Evolutionary conservation across 2,797 vertebrate genomes (phyloP), one percentile per base, ranked within the genome.

Genomic region (Myotis planiceps): DNA sequence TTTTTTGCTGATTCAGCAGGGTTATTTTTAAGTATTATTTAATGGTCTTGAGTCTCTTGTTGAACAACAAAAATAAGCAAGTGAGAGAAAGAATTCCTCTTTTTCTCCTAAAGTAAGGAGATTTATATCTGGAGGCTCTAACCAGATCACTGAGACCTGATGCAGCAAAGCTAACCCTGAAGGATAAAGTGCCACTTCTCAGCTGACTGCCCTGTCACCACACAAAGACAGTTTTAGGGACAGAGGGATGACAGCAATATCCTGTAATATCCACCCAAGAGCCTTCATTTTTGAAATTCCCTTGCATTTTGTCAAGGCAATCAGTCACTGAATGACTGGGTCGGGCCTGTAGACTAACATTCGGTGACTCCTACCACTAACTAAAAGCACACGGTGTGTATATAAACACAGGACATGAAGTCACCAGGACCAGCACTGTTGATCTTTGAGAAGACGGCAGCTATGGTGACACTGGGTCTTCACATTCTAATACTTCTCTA

Each of bases 1-100:
- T 47, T 66, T 66, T 34, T 90, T 91, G 96, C 88, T 95, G 95
- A 96, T 37, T 10, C 39, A 82, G 90, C 88, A 81, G 55, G 60
- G 78, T 95, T 97, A 97, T 97, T 97, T 97, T 97, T 96, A 97
- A 95, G 29, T 84, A 94, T 92, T 92, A 97, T 96, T 96, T 96
- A 94, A 97, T 97, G 23, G 90, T 95, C 94, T 96, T 72, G 90
- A 83, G 92, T 95, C 53, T 47, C 47, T 69, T 71, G 3, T 69
- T 42, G 16, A 6, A 81, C 19, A 75, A 68, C 71, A n/a, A 51
- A 37, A 76, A 53, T 66, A 8, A 86, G 12, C 27, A 53, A 92
- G 55, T 74, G 9, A 89, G 79, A 94, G 16, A 6, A 69, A 90
- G 53, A 92, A 95, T 90, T 96, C 47, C 65, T 96, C 76, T 97